Conservation (phyloP, 2,113 vertebrate species). For the Tachysurus fulvidraco region DNA sequence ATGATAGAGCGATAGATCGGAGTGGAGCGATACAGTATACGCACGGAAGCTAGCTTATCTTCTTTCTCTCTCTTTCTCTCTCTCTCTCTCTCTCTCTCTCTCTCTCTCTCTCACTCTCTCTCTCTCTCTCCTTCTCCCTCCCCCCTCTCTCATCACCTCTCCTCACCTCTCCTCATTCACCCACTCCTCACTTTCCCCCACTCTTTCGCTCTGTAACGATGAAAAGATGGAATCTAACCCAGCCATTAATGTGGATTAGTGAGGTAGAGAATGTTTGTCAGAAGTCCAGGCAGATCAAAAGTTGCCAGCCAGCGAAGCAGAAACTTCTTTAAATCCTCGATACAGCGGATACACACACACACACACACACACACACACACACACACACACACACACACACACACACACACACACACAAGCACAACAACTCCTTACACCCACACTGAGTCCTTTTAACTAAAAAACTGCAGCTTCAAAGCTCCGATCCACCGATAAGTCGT, state of each 20-base stretch:
- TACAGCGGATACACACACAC: slow-evolving; percentile 15
- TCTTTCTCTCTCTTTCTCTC: neutral
- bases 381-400: neutral
- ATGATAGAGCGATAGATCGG: too few relatives aligned
- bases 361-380: slow-evolving; percentile 2
- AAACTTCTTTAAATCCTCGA: slow-evolving; percentile 39
- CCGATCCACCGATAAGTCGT: neutral
- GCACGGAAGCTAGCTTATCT: too few relatives aligned
- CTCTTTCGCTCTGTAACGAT: slow-evolving; percentile 39
- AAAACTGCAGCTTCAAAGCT: slow-evolving; percentile 7
- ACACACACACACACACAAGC: neutral
- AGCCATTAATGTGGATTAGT: slow-evolving; percentile 58
- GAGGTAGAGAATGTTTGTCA: slow-evolving; percentile 57
- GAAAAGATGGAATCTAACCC: slow-evolving; percentile 56
- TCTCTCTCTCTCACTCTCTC: neutral
- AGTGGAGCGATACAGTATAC: too few relatives aligned
- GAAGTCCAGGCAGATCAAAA: slow-evolving; percentile 50
- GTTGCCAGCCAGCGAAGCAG: slow-evolving; percentile 37
- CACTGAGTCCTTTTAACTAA: slow-evolving; percentile 5
- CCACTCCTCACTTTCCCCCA: slow-evolving; percentile 31
- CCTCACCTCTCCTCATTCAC: slow-evolving; percentile 40
- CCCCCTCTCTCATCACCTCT: slow-evolving; percentile 2
- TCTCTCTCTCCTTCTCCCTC: slow-evolving; percentile 16
- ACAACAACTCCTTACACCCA: slow-evolving; percentile 16
- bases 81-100: neutral